phyloP scores from a whole-genome alignment of 2,888 invertebrate species.

The Sphecodes monilicornis region DNA sequence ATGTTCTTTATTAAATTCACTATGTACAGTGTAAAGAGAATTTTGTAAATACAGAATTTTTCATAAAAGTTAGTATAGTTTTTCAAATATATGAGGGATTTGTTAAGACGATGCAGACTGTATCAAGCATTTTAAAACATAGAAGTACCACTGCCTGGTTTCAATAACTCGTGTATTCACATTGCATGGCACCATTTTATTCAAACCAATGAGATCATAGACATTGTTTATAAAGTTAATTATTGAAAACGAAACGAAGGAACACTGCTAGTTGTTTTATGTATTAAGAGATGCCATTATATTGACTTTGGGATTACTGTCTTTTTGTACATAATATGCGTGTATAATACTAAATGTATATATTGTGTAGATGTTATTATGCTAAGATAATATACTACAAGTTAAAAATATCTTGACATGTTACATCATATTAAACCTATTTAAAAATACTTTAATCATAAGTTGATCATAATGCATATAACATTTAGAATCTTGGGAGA shows the following conservation, averaged over 20 bases:
- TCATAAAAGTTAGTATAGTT: conserved; percentile 69
- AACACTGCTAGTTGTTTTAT: conserved; percentile 55
- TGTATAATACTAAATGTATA: conserved; percentile 71
- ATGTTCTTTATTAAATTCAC: conserved; percentile 57
- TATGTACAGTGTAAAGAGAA: conserved; percentile 79
- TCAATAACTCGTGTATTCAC: conserved; percentile 70
- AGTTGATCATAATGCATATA: conserved; percentile 24
- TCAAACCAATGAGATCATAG: conserved; percentile 60
- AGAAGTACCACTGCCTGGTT: conserved; percentile 77
- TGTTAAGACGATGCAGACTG: conserved; percentile 52
- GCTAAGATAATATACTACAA: conserved; percentile 67
- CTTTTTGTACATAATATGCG: conserved; percentile 71
- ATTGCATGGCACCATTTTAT: conserved; percentile 69
- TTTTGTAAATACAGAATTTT: conserved; percentile 77
- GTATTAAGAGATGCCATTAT: conserved; percentile 65
- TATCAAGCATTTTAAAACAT: conserved; percentile 68
- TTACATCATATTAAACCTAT: conserved; percentile 36
- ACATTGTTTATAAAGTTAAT: conserved; percentile 60
- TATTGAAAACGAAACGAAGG: conserved; percentile 43
- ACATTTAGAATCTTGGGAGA: conserved; percentile 15
- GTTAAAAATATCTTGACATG: conserved; percentile 50
- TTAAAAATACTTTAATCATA: conserved; percentile 29
- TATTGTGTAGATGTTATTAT: conserved; percentile 71
- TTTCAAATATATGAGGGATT: conserved; percentile 60
- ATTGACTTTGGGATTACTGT: conserved; percentile 58